A percentile compares a stretch with the other conserved stretches of the same genome.
Evolutionary conservation across 2,113 vertebrate species (phyloP).

Genomic region (Piprites chloris): DNA sequence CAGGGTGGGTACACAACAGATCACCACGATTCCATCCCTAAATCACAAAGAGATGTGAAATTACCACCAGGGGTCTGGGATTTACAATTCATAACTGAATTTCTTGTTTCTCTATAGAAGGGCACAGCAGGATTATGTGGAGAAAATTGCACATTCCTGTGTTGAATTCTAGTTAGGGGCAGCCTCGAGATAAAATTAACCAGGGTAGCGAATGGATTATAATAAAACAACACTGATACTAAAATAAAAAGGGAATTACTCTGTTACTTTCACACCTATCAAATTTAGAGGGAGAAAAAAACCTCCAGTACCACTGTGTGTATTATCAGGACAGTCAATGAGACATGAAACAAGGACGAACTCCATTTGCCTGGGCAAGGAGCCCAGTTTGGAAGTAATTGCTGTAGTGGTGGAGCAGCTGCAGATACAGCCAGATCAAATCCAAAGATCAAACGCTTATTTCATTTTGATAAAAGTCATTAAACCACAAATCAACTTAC

Average conservation of each 20-base stretch:
- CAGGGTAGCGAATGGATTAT: background rate
- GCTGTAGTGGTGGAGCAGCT: slow-evolving; percentile 64
- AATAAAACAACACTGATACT: background rate
- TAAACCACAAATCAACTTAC: slow-evolving; percentile 68
- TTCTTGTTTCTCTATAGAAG: background rate
- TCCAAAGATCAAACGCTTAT: slow-evolving; percentile 75
- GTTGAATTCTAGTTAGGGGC: background rate
- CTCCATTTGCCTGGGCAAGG: slow-evolving; percentile 70
- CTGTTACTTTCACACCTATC: slow-evolving; percentile 24
- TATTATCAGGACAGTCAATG: slow-evolving; percentile 54
- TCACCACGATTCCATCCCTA: background rate
- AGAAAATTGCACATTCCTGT: background rate
- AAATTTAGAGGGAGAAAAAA: slow-evolving; percentile 27
- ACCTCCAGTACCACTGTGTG: background rate
- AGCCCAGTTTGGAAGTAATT: slow-evolving; percentile 70
- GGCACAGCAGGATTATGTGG: slow-evolving; percentile 2
- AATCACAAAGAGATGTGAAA: slow-evolving; percentile 37
- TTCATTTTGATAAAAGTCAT: slow-evolving; percentile 77
- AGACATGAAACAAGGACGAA: slow-evolving; percentile 65
- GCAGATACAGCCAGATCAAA: slow-evolving; percentile 67
- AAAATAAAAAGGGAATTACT: background rate
- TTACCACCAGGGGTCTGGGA: background rate
- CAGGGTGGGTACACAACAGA: background rate
- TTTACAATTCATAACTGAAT: slow-evolving; percentile 31
- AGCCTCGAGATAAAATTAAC: slow-evolving; percentile 25